Base-by-base conservation (phyloP, 2,888 invertebrate species). In the Cephus pulcher region DNA sequence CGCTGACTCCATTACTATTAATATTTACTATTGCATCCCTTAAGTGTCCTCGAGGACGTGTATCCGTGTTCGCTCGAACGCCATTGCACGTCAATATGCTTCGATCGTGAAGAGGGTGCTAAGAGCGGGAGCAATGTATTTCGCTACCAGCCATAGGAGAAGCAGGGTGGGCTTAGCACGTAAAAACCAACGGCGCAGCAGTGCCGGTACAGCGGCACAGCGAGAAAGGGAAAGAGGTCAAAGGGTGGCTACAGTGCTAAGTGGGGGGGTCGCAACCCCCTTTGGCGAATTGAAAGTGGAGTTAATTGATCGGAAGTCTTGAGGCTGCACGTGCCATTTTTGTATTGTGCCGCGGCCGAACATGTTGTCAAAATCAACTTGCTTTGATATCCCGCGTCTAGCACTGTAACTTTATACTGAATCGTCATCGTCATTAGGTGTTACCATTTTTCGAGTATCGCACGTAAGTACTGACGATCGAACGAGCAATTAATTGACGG, bases 251-350 rank as follows among this genome's bases (percentile, higher is more conserved):
- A 80, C 78, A 80, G 56, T 74, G 81, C 82, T 85, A 85, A 85
- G 84, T 71, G 71, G 71, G 56, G 56, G 71, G 69, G 76, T 75
- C 35, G 70, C 70, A 75, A 70, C 70, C 78, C 76, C 78, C 69
- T 71, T 37, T 34, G 71, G 73, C 80, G 86, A 86, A 88, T 88
- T 86, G 84, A 88, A 89, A 89, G 87, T 86, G 82, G 86, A 90
- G 90, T 90, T 91, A 91, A 91, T 91, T 90, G 91, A 90, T 89
- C 91, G 91, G 91, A 91, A 91, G 90, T 91, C 90, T 91, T 89
- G 89, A 90, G 89, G 87, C 87, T 82, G 89, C 91, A 91, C 91
- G 91, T 91, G 91, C 84, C 90, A 84, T 83, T 85, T 86, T 83
- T 80, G 69, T 75, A 79, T 79, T 75, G 78, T 75, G 73, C 33